Percentiles rank a stretch among this genome's conserved stretches.
phyloP scores from a whole-genome alignment of 2,797 vertebrate species.

The Trachurus trachurus region DNA sequence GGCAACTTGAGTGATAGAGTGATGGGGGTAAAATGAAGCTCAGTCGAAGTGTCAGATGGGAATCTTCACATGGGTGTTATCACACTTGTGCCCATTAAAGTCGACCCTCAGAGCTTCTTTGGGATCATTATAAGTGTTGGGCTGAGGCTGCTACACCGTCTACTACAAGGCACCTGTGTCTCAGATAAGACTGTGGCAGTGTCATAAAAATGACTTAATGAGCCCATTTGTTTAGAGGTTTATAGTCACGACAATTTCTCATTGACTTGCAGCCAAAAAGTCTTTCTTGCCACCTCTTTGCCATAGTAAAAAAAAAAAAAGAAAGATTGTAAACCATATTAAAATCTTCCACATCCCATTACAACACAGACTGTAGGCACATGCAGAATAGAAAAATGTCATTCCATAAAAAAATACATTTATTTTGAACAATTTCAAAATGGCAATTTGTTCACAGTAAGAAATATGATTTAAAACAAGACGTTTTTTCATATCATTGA shows the following conservation, averaged over 20 bases:
- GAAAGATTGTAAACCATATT: background rate
- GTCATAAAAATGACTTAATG: conserved; percentile 33
- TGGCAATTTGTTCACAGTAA: conserved; percentile 95
- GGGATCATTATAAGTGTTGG: conserved; percentile 68
- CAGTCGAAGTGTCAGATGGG: conserved; percentile 68
- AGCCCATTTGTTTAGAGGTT: conserved; percentile 45
- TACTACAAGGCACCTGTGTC: conserved; percentile 48
- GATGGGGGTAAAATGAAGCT: conserved; percentile 58
- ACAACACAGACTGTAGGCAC: background rate
- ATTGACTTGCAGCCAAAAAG: background rate
- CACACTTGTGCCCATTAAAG: conserved; percentile 77
- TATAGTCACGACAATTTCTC: conserved; percentile 37
- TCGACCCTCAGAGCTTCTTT: conserved; percentile 54
- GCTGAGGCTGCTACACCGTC: conserved; percentile 46
- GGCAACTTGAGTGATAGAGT: conserved; percentile 56
- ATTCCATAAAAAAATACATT: conserved; percentile 95
- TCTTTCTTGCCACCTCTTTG: background rate
- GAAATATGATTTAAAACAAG: conserved; percentile 94
- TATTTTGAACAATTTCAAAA: conserved; percentile 98
- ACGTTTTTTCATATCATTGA: conserved; percentile 62
- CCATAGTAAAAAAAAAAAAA: background rate
- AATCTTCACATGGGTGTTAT: conserved; percentile 71
- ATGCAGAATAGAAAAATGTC: conserved; percentile 38
- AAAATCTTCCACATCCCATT: background rate
- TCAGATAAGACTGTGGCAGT: conserved; percentile 41